Evolutionary conservation across 2,888 invertebrate species (phyloP), one percentile per base, ranked within the genome.

Genomic region (Syrphus vitripennis): DNA sequence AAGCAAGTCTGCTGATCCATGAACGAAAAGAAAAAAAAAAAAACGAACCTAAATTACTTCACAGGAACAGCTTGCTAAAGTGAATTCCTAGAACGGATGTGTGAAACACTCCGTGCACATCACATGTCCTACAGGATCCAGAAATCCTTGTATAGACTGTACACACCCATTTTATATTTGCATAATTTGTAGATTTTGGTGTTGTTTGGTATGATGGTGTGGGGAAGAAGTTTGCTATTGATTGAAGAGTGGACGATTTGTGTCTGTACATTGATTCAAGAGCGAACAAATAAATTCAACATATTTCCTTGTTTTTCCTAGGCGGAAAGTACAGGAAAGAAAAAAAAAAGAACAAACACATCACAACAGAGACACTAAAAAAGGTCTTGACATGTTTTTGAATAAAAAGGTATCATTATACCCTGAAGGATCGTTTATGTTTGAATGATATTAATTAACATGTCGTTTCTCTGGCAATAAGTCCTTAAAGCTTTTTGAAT

Each of bases 391-490:
- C 65, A 65, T 29, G 31, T 67, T 50, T 50, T 67, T 67, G 48
- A 48, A 34, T 67, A 67, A 50, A 50, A 50, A 67, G 67, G 50
- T 67, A 34, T 50, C 50, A 67, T 67, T 34, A 31, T 31, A 34
- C 21, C 34, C 48, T 34, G 12, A 67, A 50, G 42, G 48, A 14
- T 34, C 67, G 29, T n/a, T 67, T 67, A 48, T 48, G 19, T 34
- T 31, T 50, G 50, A 48, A 34, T 67, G 67, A 67, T 24, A 67
- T 67, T 67, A 67, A 50, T 67, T 67, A 50, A 67, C 67, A 67
- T 67, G 34, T 67, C 48, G 24, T 67, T 67, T 48, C 48, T 16
- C 4, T 50, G 24, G 50, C 34, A 67, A 67, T 50, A 50, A 67
- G 67, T 50, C 50, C 4, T 37, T 50, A 34, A 48, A 67, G 48